Evolutionary conservation across 2,113 vertebrate species (phyloP).

Genomic region (Barnardius zonarius): DNA sequence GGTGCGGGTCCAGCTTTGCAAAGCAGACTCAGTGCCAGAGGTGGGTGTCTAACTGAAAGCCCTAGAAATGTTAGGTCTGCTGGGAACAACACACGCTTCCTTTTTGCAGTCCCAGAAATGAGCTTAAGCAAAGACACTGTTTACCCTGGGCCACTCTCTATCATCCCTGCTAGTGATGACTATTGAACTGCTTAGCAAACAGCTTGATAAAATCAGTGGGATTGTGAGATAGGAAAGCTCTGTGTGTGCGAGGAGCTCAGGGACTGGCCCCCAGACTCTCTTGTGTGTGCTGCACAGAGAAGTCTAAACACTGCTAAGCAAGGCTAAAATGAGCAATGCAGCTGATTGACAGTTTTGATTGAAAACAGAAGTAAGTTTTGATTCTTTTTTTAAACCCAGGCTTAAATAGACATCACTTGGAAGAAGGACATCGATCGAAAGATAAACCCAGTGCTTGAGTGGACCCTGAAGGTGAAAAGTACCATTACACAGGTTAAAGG

Average conservation of each 20-base stretch:
- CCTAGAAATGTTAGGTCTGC: neutral
- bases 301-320: neutral
- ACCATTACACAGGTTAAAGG: neutral
- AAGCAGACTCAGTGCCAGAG: neutral
- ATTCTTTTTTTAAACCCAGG: neutral
- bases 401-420: constrained; percentile 5
- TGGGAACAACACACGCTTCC: neutral
- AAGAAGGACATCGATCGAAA: neutral
- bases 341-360: neutral
- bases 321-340: neutral
- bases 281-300: accelerated
- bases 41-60: neutral
- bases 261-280: neutral
- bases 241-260: neutral
- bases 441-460: neutral
- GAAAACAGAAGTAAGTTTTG: neutral
- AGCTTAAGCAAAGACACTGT: neutral
- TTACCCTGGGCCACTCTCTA: neutral
- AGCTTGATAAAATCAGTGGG: neutral
- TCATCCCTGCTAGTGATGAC: neutral
- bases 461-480: neutral
- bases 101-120: neutral
- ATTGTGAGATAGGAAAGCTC: neutral
- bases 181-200: neutral
- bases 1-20: neutral